Percentiles rank a stretch among this genome's conserved stretches.
phyloP scores from a whole-genome alignment of 2,113 vertebrate genomes.

The Micronisus gabar region DNA sequence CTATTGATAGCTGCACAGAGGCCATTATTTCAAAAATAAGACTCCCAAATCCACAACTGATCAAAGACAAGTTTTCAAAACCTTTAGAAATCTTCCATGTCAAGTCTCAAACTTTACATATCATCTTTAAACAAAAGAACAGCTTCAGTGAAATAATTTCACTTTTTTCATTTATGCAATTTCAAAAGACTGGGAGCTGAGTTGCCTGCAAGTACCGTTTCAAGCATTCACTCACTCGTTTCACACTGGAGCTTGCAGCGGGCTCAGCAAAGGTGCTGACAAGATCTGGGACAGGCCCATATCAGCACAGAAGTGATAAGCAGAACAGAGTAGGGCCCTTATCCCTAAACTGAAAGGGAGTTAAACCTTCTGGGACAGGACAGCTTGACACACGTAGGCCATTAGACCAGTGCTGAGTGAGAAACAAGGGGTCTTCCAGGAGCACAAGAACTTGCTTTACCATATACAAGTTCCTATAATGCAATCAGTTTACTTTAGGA shows the following conservation, averaged over 20 bases:
- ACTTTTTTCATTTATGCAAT: neutral
- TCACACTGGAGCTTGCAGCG: neutral
- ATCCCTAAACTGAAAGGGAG: neutral
- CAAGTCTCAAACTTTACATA: neutral
- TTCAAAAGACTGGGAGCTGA: neutral
- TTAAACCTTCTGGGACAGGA: neutral
- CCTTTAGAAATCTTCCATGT: neutral
- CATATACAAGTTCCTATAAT: neutral
- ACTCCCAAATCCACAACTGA: neutral
- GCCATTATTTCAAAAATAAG: neutral
- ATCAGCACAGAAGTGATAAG: neutral
- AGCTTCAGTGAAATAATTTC: neutral
- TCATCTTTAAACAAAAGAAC: neutral
- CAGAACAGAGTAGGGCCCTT: neutral
- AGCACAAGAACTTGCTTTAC: neutral
- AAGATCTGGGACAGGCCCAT: neutral
- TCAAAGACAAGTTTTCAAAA: neutral
- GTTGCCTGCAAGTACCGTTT: neutral
- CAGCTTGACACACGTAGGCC: rapidly evolving
- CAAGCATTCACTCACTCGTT: neutral
- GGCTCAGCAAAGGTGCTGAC: neutral
- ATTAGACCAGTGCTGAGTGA: neutral
- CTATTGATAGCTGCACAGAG: neutral
- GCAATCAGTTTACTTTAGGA: neutral
- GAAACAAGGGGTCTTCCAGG: neutral